Conservation (phyloP, 1,140 invertebrate genomes). For the Asobara japonica region DNA sequence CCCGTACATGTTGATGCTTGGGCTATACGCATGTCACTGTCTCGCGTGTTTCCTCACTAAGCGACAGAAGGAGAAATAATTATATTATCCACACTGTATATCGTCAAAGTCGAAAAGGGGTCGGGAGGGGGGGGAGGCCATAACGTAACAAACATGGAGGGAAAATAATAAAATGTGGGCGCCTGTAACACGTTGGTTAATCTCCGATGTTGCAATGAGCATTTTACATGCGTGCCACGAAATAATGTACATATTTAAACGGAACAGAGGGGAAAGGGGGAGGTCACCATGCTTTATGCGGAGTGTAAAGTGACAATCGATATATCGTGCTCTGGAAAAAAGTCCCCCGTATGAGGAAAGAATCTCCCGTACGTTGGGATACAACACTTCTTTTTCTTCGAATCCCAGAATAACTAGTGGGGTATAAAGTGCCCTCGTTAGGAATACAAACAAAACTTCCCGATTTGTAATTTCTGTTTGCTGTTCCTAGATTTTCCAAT, state of each 20-base stretch:
- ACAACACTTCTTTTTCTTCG: too few relatives aligned
- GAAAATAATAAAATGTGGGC: background rate
- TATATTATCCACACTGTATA: background rate
- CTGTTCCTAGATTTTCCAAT: too few relatives aligned
- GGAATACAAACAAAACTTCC: too few relatives aligned
- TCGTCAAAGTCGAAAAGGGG: too few relatives aligned
- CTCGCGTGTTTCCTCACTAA: constrained; percentile 21
- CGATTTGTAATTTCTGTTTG: too few relatives aligned
- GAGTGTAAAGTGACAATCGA: background rate
- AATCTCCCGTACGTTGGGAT: too few relatives aligned
- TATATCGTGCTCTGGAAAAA: background rate
- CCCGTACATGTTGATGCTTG: constrained; percentile 33
- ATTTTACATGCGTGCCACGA: background rate
- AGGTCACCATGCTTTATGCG: background rate
- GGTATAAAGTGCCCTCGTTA: too few relatives aligned
- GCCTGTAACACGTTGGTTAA: background rate
- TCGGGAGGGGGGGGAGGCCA: too few relatives aligned
- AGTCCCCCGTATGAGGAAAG: too few relatives aligned
- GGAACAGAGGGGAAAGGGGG: background rate
- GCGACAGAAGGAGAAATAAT: background rate
- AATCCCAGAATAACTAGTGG: too few relatives aligned
- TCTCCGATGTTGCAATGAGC: background rate
- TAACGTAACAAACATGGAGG: background rate
- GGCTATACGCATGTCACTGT: constrained; percentile 11
- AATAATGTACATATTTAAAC: background rate